phyloP scores from a whole-genome alignment of 2,797 vertebrate species.

The Antrozous pallidus region DNA sequence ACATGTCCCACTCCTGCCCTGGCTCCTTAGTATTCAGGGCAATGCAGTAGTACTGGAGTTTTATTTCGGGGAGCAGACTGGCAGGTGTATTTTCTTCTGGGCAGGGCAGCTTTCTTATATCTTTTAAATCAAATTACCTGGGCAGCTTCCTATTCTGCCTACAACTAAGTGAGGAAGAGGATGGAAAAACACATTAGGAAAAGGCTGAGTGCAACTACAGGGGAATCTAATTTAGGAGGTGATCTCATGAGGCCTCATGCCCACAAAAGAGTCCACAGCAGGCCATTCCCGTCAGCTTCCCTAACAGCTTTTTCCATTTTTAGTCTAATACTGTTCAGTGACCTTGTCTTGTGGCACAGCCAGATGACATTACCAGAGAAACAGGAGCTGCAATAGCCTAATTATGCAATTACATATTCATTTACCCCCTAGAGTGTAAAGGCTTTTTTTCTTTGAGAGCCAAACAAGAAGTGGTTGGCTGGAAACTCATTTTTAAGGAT shows the following conservation, averaged over 20 bases:
- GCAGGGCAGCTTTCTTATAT: not conserved
- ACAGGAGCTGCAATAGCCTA: not conserved
- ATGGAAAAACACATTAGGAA: not conserved
- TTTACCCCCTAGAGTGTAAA: not conserved
- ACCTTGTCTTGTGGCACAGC: slow-evolving; percentile 48
- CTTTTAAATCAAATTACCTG: slow-evolving; percentile 16
- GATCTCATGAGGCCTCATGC: not conserved
- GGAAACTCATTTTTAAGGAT: slow-evolving; percentile 47
- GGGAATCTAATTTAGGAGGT: not conserved
- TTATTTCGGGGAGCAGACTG: not conserved
- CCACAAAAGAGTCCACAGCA: not conserved
- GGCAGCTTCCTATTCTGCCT: not conserved
- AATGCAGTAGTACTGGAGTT: not conserved
- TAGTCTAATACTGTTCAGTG: slow-evolving; percentile 40
- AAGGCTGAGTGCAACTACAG: slow-evolving; percentile 4
- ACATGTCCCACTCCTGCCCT: not conserved
- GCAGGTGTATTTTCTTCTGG: not conserved
- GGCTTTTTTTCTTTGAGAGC: not conserved
- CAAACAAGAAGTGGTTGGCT: not conserved
- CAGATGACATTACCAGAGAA: slow-evolving; percentile 13
- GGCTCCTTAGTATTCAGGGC: not conserved
- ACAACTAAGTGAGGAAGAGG: not conserved
- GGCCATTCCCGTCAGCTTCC: slow-evolving; percentile 7
- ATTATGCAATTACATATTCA: slow-evolving; percentile 50
- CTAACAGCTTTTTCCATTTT: not conserved